Evolutionary conservation across 2,888 invertebrate species (phyloP), one percentile per base, ranked within the genome.

Genomic region (Cerastis leucographa): DNA sequence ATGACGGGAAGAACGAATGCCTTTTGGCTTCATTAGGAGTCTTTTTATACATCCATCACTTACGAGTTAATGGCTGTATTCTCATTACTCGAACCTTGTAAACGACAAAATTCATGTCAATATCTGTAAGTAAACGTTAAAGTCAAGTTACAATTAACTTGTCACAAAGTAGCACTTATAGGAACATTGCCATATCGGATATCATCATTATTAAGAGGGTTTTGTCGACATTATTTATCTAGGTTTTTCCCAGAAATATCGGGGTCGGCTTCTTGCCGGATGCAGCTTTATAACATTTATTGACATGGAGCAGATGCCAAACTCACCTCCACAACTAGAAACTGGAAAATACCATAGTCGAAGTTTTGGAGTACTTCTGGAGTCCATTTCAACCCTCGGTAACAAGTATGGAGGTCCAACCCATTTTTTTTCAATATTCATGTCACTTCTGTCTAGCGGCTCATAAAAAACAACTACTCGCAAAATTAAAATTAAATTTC

Each of bases 181-280:
- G 12, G 49, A 49, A 78, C 56, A 76, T 67, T 78, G 64, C 65
- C 42, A 19, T 74, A 67, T 40, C 1, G 2, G 61, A 51, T 62
- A 62, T 29, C 70, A 49, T 75, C 54, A 72, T 72, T 71, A 71
- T 65, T 54, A 22, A 19, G 71, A 85, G 68, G 83, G 85, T 62
- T 9, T 17, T 42, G 42, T 42, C 17, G 14, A 12, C 12, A 25
- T 56, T 54, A 56, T 56, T 56, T 56, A 54, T 22, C 7, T 56
- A 14, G 56, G 56, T 14, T 25, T 56, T 25, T 56, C 17, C 14
- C 14, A 25, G 2, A 0, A 25, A 17, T 56, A 25, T 7, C 56
- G 14, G 7, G 56, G 7, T 59, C 8, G 3, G 25, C 17, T 59
- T 59, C 7, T 17, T 29, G 17, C 17, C 17, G 17, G 25, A 29